A percentile compares a stretch with the other conserved stretches of the same genome.
Conservation (phyloP, 2,888 invertebrate genomes). For the Limnephilus auricula region DNA sequence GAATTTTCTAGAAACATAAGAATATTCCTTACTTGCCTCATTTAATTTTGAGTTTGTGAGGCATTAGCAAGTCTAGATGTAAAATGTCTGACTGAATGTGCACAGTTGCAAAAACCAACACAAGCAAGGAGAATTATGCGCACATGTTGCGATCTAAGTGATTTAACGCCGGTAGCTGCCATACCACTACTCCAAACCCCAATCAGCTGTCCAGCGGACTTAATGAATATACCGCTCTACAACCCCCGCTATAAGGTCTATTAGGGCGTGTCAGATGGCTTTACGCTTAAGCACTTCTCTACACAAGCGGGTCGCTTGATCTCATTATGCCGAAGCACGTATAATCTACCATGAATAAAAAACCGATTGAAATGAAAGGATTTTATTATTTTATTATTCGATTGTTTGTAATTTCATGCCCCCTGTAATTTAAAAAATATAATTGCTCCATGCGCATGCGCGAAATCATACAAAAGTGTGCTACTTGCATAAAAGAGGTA, state of each 20-base stretch:
- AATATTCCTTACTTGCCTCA: too few relatives aligned
- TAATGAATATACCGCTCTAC: slow-evolving; percentile 28
- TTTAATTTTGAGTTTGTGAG: too few relatives aligned
- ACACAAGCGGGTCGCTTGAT: slow-evolving; percentile 25
- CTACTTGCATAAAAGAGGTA: slow-evolving; percentile 33
- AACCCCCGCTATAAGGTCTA: slow-evolving; percentile 23
- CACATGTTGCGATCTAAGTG: slow-evolving; percentile 59
- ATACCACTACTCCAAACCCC: background rate
- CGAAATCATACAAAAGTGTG: slow-evolving; percentile 51
- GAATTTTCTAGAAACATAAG: too few relatives aligned
- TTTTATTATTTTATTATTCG: slow-evolving; percentile 38
- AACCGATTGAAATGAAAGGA: slow-evolving; percentile 51
- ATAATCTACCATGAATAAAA: slow-evolving; percentile 41
- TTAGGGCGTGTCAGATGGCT: slow-evolving; percentile 16
- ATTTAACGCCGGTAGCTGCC: slow-evolving; percentile 41
- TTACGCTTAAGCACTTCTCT: background rate
- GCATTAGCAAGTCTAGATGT: too few relatives aligned
- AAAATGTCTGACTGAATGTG: too few relatives aligned
- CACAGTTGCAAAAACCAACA: slow-evolving; percentile 56
- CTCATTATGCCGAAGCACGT: slow-evolving; percentile 60
- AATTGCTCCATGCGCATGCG: slow-evolving; percentile 59
- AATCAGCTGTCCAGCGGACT: background rate
- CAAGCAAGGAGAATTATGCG: slow-evolving; percentile 58
- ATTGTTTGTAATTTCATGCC: slow-evolving; percentile 49
- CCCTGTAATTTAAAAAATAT: slow-evolving; percentile 53